Base-by-base conservation (phyloP, 2,797 vertebrate species). In the Carapus acus region DNA sequence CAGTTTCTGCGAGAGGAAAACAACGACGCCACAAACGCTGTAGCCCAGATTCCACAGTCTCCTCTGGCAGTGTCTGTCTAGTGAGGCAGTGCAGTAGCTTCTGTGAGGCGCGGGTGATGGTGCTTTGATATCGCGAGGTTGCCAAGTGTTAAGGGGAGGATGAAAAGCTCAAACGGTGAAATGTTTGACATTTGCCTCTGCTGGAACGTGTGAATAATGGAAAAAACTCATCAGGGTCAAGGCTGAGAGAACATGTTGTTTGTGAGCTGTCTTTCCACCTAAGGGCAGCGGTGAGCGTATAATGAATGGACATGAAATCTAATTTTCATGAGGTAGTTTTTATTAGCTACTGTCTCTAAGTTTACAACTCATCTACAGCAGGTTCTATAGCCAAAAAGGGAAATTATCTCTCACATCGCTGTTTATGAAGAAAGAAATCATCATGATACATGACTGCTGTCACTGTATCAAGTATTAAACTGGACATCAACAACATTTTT, bases 41-140 rank as follows among this genome's bases (percentile, higher is more conserved):
- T 75, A 76, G 69, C 79, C 79, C 75, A 77, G 77, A 80, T 75
- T 70, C 70, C 36, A 20, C 40, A 7, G 55, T 67, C 66, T 72
- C 77, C 76, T 73, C 73, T 59, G 73, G 80, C 77, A 48, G 65
- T 78, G 82, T 79, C 83, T 80, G 82, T 79, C 69, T 83, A 81
- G 79, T 75, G 68, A 76, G 72, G 65, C 65, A 51, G 65, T 65
- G 47, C 49, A 36, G 66, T 15, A 36, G 69, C 49, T 74, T 50
- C 43, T 67, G 61, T 73, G 73, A 79, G 66, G 71, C 59, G 71
- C 69, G 73, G 65, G 60, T 72, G 71, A 73, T 31, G 5, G 17
- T 1, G 15, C 62, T 70, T 70, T 79, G 64, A 76, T 71, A 62
- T 58, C 38, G 34, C 14, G 58, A 65, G 55, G 20, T 54, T 66